Percentiles rank a stretch among this genome's conserved stretches.
phyloP scores from a whole-genome alignment of 1,140 invertebrate genomes.

The Achroia grisella region DNA sequence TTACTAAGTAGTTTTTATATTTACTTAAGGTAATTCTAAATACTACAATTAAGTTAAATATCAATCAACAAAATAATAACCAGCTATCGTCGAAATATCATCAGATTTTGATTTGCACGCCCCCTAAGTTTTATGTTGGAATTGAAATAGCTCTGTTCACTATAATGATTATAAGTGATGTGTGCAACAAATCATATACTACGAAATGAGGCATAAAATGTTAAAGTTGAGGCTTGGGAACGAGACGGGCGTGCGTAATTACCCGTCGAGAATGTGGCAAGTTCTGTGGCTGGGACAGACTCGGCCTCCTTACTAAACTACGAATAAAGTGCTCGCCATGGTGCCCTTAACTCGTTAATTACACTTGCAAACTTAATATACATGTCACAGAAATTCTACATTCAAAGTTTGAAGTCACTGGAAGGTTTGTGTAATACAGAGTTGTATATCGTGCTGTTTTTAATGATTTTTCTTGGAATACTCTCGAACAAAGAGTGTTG shows the following conservation, averaged over 20 bases:
- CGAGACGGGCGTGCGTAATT: constrained; percentile 62
- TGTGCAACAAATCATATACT: constrained; percentile 62
- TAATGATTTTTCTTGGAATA: constrained; percentile 22
- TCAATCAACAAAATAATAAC: constrained; percentile 1
- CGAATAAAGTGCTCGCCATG: constrained; percentile 56
- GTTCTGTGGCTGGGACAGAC: constrained; percentile 50
- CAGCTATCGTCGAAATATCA: constrained; percentile 16
- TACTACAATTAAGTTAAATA: not conserved
- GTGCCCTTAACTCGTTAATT: constrained; percentile 62
- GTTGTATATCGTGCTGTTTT: constrained; percentile 4
- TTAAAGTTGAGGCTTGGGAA: constrained; percentile 58
- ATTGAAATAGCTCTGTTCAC: constrained; percentile 35
- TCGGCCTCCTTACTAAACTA: constrained; percentile 50
- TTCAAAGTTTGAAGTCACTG: constrained; percentile 1
- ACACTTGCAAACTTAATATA: constrained; percentile 49
- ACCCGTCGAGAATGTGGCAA: constrained; percentile 62
- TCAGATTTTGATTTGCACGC: constrained; percentile 35
- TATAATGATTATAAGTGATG: constrained; percentile 60
- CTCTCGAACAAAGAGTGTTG: constrained; percentile 42
- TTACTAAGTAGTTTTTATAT: too few relatives aligned
- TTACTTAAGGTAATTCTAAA: too few relatives aligned
- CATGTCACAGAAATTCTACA: constrained; percentile 32
- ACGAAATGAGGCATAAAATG: constrained; percentile 67
- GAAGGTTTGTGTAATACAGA: not conserved
- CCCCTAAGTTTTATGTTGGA: too few relatives aligned